Conservation (phyloP, 2,113 vertebrate species). For the Laticauda colubrina region DNA sequence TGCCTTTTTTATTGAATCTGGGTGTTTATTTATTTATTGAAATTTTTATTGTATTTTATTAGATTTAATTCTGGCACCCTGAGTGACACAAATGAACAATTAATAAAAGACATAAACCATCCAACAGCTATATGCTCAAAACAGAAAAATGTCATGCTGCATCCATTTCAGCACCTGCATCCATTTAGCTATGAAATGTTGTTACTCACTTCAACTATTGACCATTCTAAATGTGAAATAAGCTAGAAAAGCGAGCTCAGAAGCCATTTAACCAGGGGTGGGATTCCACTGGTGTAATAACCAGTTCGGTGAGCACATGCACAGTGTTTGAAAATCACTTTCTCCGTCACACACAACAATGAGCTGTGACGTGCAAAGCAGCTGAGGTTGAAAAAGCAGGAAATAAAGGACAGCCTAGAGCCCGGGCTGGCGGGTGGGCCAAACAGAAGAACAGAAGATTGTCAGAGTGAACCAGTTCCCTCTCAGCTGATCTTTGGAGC, state of each 20-base stretch:
- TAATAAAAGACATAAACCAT: background rate
- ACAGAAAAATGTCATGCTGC: background rate
- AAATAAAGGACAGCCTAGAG: too few species aligned
- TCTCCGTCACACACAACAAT: too few species aligned
- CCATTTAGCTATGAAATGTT: background rate
- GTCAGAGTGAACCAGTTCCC: too few species aligned
- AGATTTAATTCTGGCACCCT: background rate
- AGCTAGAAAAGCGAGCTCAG: background rate
- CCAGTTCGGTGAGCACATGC: too few species aligned
- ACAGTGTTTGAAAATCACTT: too few species aligned
- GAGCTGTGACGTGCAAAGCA: too few species aligned
- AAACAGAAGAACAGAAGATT: too few species aligned
- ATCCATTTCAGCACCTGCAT: background rate
- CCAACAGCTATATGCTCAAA: background rate
- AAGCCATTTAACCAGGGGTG: background rate
- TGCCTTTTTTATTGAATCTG: background rate
- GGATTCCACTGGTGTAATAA: too few species aligned
- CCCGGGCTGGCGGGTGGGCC: too few species aligned
- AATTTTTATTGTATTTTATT: background rate
- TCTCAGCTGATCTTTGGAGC: too few species aligned
- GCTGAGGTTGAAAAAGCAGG: too few species aligned
- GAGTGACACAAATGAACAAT: background rate
- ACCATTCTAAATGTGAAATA: background rate
- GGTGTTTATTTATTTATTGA: background rate
- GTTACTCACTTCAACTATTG: background rate